phyloP scores from a whole-genome alignment of 2,113 vertebrate genomes.

The Camelus bactrianus region DNA sequence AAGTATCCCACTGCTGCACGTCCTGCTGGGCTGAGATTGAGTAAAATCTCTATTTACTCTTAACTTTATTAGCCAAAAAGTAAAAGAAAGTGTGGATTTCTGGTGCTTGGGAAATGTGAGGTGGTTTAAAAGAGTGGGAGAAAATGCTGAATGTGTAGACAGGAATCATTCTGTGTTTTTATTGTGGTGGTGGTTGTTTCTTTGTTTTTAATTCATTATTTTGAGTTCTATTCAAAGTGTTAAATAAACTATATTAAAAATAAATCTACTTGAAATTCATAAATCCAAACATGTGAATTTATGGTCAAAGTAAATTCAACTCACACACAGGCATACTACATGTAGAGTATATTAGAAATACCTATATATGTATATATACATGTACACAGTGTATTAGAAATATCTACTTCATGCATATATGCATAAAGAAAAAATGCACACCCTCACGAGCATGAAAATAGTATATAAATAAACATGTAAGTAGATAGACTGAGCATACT shows the following conservation, averaged over 20 bases:
- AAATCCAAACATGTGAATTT: background rate
- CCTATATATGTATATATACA: background rate
- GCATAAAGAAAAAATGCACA: background rate
- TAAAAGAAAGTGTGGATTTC: background rate
- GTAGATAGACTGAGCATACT: background rate
- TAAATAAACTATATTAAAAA: background rate
- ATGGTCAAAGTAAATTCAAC: background rate
- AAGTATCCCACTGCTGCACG: background rate
- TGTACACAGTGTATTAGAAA: background rate
- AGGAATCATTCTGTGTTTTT: background rate
- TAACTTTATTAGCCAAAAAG: background rate
- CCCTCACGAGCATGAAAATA: background rate
- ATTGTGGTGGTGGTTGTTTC: background rate
- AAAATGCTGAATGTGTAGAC: background rate
- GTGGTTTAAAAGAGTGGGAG: background rate
- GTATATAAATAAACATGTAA: background rate
- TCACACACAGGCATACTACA: background rate
- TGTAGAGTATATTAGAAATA: background rate
- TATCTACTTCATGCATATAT: background rate
- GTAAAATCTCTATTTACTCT: background rate
- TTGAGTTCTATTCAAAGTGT: background rate
- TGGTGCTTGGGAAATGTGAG: background rate
- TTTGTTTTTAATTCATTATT: constrained; percentile 5
- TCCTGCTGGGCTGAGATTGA: background rate
- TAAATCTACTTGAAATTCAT: background rate